Evolutionary conservation across 1,140 invertebrate genomes (phyloP), one percentile per base, ranked within the genome.

Genomic region (Rhagoletis pomonella): DNA sequence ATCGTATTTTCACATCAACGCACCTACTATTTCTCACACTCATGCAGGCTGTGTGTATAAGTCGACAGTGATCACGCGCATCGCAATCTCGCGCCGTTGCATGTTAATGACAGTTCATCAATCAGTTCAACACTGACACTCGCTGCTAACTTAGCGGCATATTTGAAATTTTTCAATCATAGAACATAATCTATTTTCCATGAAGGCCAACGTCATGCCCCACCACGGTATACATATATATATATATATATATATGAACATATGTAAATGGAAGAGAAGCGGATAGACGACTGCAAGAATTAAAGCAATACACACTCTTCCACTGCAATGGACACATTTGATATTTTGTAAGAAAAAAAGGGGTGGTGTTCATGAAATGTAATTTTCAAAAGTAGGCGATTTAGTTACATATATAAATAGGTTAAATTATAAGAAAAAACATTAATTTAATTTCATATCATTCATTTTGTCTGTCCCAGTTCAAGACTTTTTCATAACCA

Each of bases 101-200:
- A 88, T 88, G 87, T 60, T 87, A 88, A 88, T 88, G 87, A 88
- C 87, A 88, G 87, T 88, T 87, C 87, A 88, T 88, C 87, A 88
- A 88, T 88, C 87, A 88, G 87, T 87, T 9, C 55, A 85, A 29
- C 47, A 65, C 64, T 81, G 44, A 86, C 44, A 19, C 44, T 64
- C 9, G 55, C 42, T 39, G 65, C n/a, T 62, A 47, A 50, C 44
- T 14, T 69, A 39, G 69, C 77, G 87, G 87, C 59, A 50, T 65
- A 65, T 88, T 87, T 64, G 59, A 64, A 39, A 62, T 42, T 77
- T 29, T 44, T 50, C 50, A 60, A 67, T 59, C 42, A 86, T 44
- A 55, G 73, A 67, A 77, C 17, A 86, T 47, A 86, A 58, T 88
- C 19, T 60, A 42, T 59, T 29, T 69, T 86, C 50, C 58, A 2